Evolutionary conservation across 2,113 vertebrate genomes (phyloP).

Genomic region (Phaetusa simplex): DNA sequence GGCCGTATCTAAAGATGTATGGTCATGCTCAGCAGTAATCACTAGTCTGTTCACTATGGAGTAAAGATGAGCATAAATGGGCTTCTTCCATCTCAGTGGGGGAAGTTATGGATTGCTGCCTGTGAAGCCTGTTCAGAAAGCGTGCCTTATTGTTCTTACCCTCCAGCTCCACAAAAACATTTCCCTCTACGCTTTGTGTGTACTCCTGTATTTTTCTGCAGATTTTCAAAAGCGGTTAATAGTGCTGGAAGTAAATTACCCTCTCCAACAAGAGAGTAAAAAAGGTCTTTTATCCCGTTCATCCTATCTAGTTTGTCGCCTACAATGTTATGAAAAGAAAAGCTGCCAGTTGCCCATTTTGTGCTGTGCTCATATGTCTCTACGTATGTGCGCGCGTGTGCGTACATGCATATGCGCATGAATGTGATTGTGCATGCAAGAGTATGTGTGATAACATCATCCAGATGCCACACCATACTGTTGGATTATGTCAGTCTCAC

Average conservation of each 20-base stretch:
- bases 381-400: accelerated
- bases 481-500: conserved; percentile 66
- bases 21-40: neutral
- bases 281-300: neutral
- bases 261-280: neutral
- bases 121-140: neutral
- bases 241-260: neutral
- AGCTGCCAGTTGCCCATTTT: neutral
- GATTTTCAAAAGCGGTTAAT: neutral
- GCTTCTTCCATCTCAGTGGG: neutral
- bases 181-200: neutral
- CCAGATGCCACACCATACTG: conserved; percentile 46
- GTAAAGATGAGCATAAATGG: neutral
- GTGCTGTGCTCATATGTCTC: neutral
- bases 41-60: neutral
- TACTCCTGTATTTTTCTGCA: neutral
- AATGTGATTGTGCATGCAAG: conserved; percentile 1
- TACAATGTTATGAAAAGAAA: neutral
- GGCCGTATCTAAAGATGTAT: neutral
- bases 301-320: neutral
- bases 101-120: neutral
- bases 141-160: neutral
- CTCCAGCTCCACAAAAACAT: neutral
- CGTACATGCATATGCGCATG: neutral
- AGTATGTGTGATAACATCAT: conserved; percentile 60